Evolutionary conservation across 92 coral and sea anemone species (phyloP), one percentile per base, ranked within the genome.

Genomic region (Paramuricea clavata): DNA sequence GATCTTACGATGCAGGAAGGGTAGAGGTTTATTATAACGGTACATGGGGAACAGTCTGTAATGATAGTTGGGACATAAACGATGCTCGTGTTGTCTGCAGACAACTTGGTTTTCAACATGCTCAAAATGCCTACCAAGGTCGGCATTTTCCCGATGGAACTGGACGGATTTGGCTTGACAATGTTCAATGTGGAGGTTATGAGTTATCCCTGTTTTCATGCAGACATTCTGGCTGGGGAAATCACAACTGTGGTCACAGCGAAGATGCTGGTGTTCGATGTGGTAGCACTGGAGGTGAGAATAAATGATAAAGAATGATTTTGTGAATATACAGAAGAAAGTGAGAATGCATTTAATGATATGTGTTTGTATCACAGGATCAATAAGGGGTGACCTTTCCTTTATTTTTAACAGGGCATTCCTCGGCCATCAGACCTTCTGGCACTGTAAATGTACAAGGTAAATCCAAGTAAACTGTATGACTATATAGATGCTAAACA

Each of bases 261-360:
- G 69, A 61, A 62, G 70, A 62, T 28, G 70, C 70, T 62, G 70
- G 70, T 25, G 70, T 62, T 26, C 34, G 70, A 6, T 62, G 70
- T 56, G 44, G 44, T 4, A 39, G 10, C 44, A 39, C 44, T 50
- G 11, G 17, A 50, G 59, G 17, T 19, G 17, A 50, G 17, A 50
- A 50, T 50, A 12, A 12, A 19, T 16, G 59, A 50, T 50, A 16
- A 50, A 50, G 59, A 4, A 16, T 12, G 11, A 50, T 3, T 16
- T 16, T 7, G 11, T 50, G 11, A 12, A 50, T 2, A 3, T 12
- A 12, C 21, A 3, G 59, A 12, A 16, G 3, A 50, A 8, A 19
- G 3, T 50, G 22, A 50, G 12, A 50, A 6, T 47, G 13, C 52
- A 5, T 15, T 47, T 47, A 39, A 4, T 39, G 44, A 10, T 4